These are phyloP conservation scores for Athetis lepigone DNA, from an alignment of 2,888 invertebrate species.

Conservation along the genomic window DNA sequence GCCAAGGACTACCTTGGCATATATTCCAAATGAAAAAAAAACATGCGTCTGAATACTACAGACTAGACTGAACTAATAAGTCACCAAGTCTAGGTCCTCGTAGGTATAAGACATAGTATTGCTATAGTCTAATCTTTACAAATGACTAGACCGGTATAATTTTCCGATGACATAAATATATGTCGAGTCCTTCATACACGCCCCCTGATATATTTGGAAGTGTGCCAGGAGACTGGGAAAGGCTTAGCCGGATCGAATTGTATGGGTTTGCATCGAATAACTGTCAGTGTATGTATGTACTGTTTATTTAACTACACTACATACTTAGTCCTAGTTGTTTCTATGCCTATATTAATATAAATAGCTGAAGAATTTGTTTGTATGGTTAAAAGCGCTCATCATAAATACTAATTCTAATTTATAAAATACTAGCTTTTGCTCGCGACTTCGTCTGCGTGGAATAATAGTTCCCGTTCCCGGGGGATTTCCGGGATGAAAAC, in stretches of 20 bases:
- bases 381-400: too few relatives aligned
- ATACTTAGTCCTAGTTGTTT: too few relatives aligned
- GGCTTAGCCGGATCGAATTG: slow-evolving; percentile 54
- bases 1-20: too few relatives aligned
- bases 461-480: too few relatives aligned
- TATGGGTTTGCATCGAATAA: slow-evolving; percentile 27
- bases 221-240: slow-evolving; percentile 27
- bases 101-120: too few relatives aligned
- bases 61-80: not conserved
- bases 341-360: too few relatives aligned
- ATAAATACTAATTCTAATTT: too few relatives aligned
- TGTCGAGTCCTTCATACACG: slow-evolving; percentile 26
- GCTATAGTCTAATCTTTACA: not conserved
- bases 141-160: slow-evolving; percentile 1
- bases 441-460: too few relatives aligned
- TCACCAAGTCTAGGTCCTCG: not conserved
- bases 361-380: too few relatives aligned
- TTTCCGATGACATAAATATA: slow-evolving; percentile 23
- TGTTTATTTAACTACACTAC: not conserved
- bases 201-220: slow-evolving; percentile 29
- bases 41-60: not conserved
- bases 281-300: slow-evolving; percentile 2
- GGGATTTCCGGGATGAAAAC: too few relatives aligned
- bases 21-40: too few relatives aligned
- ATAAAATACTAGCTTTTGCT: too few relatives aligned